phyloP scores from a whole-genome alignment of 2,113 vertebrate genomes.

The Mobula birostris region DNA sequence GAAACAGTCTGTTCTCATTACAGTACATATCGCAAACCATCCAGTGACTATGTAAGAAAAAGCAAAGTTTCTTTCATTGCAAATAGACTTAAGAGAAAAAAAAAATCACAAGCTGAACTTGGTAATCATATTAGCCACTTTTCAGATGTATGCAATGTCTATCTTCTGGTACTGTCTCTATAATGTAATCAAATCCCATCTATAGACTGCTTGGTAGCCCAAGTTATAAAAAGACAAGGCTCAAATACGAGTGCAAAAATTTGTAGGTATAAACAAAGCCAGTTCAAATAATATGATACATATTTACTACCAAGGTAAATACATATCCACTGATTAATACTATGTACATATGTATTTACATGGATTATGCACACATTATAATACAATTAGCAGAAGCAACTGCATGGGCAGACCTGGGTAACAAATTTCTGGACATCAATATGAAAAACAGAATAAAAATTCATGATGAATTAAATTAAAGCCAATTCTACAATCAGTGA shows the following conservation, averaged over 20 bases:
- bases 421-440: not conserved
- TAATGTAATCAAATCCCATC: not conserved
- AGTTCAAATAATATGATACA: conserved; percentile 2
- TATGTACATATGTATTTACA: conserved; percentile 28
- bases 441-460: not conserved
- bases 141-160: not conserved
- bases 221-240: conserved; percentile 15
- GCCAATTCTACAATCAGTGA: not conserved
- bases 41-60: not conserved
- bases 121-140: not conserved
- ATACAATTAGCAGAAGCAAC: conserved; percentile 9
- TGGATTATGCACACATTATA: conserved; percentile 14
- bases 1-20: not conserved
- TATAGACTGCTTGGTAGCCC: not conserved
- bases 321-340: not conserved
- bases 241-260: conserved; percentile 9
- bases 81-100: not conserved
- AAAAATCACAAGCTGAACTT: conserved; percentile 5
- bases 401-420: not conserved
- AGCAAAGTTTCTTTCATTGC: not conserved
- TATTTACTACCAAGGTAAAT: not conserved
- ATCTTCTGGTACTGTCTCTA: not conserved
- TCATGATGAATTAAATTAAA: not conserved
- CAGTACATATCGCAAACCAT: not conserved
- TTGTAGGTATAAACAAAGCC: conserved; percentile 16